Evolutionary conservation across 2,888 invertebrate genomes (phyloP), one percentile per base, ranked within the genome.

Genomic region (Amaurobius ferox): DNA sequence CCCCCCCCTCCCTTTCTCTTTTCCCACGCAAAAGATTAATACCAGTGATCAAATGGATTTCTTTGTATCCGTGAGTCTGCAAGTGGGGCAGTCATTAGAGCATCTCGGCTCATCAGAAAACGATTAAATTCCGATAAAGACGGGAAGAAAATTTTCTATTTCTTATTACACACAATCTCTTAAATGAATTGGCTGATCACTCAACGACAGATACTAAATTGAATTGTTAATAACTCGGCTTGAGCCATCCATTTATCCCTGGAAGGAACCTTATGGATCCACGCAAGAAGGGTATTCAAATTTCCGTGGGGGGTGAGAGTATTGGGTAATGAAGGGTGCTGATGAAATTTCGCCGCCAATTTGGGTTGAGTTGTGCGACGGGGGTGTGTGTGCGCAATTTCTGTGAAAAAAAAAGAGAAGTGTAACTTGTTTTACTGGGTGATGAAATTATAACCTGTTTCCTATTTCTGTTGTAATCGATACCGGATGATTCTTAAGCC

Each of bases 121-220:
- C 66, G 66, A 66, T 66, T 66, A 66, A 66, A 66, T 32, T 66
- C 32, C 66, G 66, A 66, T 66, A 66, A 55, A 66, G 66, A 66
- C 32, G 55, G 5, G 55, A 23, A 55, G 55, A 55, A 55, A 55
- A 55, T 55, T 55, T 55, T 55, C 55, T 55, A 55, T 55, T 55
- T 55, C 35, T 66, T 66, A 30, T 30, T 66, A 35, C 30, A 66
- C 32, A 66, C 35, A 35, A 66, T 66, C 66, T 32, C 35, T 66
- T 66, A 35, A 66, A 66, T 66, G 66, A 66, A 66, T 66, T 66
- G 66, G 66, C 13, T 35, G 23, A 66, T 66, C 32, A 30, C 35
- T 66, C 30, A 66, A 5, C 55, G 55, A 55, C 55, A 55, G 55
- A 55, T 23, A 55, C 55, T 55, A 55, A 55, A 55, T 55, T 55